A percentile compares a stretch with the other conserved stretches of the same genome.
Evolutionary conservation across 2,888 invertebrate species (phyloP).

Genomic region (Dastarcus helophoroides): DNA sequence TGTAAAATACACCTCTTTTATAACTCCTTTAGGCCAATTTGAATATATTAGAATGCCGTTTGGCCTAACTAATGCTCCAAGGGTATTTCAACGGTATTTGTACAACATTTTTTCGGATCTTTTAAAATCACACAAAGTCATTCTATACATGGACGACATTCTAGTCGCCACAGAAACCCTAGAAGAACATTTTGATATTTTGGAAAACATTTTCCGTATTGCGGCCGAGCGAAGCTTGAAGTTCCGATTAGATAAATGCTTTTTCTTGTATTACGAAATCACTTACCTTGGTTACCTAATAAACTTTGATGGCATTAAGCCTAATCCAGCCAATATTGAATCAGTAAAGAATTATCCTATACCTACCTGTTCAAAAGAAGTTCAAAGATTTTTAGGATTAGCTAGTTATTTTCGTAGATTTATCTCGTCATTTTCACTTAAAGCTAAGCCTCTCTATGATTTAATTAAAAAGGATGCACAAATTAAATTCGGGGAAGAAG

Average conservation of each 20-base stretch:
- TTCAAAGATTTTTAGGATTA: slow-evolving; percentile 23
- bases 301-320: slow-evolving; percentile 12
- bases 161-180: slow-evolving; percentile 9
- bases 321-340: slow-evolving; percentile 10
- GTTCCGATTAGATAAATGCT: slow-evolving; percentile 16
- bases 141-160: slow-evolving; percentile 11
- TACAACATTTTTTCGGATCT: slow-evolving; percentile 11
- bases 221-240: slow-evolving; percentile 1
- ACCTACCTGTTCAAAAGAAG: slow-evolving; percentile 13
- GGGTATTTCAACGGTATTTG: slow-evolving; percentile 15
- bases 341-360: slow-evolving; percentile 16
- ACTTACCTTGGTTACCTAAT: slow-evolving; percentile 21
- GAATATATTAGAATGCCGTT: slow-evolving; percentile 18
- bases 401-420: slow-evolving; percentile 22
- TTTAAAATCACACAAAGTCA: slow-evolving; percentile 5
- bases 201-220: slow-evolving; percentile 8
- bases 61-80: slow-evolving; percentile 18
- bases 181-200: slow-evolving; percentile 9
- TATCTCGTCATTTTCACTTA: slow-evolving; percentile 17
- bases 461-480: slow-evolving; percentile 16
- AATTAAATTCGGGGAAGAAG: slow-evolving; percentile 18
- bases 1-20: slow-evolving; percentile 14
- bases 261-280: slow-evolving; percentile 14
- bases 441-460: slow-evolving; percentile 18
- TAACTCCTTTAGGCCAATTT: slow-evolving; percentile 18